Conservation (phyloP, 2,888 invertebrate species). For the Chymomyza fuscimana region DNA sequence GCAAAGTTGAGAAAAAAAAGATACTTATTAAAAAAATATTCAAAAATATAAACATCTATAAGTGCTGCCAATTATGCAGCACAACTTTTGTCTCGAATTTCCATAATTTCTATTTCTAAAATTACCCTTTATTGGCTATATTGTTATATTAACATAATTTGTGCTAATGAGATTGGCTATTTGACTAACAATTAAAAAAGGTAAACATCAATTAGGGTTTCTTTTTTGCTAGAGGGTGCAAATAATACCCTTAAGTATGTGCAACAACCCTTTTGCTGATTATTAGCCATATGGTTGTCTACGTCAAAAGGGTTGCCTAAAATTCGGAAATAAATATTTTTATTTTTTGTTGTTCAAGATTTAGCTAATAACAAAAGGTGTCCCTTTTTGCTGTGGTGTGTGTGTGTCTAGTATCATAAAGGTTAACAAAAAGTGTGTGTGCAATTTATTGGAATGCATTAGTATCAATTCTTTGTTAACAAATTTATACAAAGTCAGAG, state of each 20-base stretch:
- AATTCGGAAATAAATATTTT: not conserved
- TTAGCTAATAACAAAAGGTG: not conserved
- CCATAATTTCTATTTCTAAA: not conserved
- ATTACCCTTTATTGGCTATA: not conserved
- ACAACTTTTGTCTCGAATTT: not conserved
- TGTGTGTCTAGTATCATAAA: no score
- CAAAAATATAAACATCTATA: no score
- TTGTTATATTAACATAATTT: not conserved
- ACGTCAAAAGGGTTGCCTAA: not conserved
- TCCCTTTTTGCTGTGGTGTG: not conserved
- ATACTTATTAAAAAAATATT: not conserved
- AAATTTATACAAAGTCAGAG: no score
- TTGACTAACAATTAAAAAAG: not conserved
- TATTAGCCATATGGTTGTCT: not conserved
- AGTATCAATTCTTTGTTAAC: no score
- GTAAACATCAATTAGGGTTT: not conserved
- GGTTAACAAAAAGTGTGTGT: no score
- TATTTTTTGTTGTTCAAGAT: not conserved
- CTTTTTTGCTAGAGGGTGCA: not conserved
- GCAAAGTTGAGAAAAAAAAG: slow-evolving; percentile 30
- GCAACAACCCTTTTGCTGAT: not conserved
- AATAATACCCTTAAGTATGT: not conserved
- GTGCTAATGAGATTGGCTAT: not conserved
- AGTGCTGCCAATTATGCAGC: not conserved
- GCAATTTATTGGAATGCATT: not conserved